Evolutionary conservation across 2,113 vertebrate species (phyloP), one percentile per base, ranked within the genome.

Genomic region (Prochilodus magdalenae): DNA sequence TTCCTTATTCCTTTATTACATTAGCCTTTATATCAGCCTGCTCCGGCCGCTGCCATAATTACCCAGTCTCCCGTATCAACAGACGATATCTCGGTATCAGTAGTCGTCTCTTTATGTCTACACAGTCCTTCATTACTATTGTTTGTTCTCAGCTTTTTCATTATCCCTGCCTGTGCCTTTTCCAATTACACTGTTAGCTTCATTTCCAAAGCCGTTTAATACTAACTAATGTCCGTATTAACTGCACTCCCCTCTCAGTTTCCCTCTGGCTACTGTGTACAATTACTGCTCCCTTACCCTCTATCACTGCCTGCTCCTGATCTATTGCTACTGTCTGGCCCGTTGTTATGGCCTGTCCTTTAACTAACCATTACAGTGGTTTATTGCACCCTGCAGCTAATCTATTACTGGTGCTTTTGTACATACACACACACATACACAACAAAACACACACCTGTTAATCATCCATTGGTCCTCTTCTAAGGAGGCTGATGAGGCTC

Each of bases 401-500:
- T 73, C 72, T 67, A 30, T 67, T 30, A 60, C 57, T 60, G 57
- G 20, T 12, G 57, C n/a, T 26, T 60, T 60, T 57, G 53, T 22
- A 57, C 53, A 80, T 53, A 72, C 53, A 72, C 53, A 30, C 57
- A 62, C 55, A 80, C n/a, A 29, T n/a, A 60, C 36, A 73, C 20
- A 27, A 4, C n/a, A n/a, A 47, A 14, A 72, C 29, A 59, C 33
- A 82, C 84, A 85, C 84, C 80, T 85, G 76, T 82, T 85, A 82
- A 80, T 82, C 84, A 63, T 49, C 80, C 79, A 80, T 79, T 75
- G 75, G 70, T 82, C 71, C 74, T 73, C 55, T 74, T 82, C 40
- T 82, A 77, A 51, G 55, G 75, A 70, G 59, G 63, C 73, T 82
- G 80, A 82, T 79, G 70, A 82, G 80, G 57, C 70, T 74, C 75